These are phyloP conservation scores for Myotis davidii DNA, from an alignment of 2,113 vertebrate genomes.

Conservation along the genomic window DNA sequence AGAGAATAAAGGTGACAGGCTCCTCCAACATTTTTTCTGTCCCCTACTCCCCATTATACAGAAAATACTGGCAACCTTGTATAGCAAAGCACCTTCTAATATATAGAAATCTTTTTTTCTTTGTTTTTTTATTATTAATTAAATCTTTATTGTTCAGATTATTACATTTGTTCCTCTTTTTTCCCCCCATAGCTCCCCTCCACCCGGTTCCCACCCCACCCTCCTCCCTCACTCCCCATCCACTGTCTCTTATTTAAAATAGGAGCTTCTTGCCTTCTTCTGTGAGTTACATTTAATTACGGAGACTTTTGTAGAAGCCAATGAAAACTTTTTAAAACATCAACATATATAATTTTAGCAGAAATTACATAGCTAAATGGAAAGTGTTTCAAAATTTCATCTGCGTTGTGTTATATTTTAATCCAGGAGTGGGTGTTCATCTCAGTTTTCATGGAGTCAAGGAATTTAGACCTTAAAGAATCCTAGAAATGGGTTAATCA, in stretches of 20 bases:
- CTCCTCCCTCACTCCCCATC: too few relatives aligned
- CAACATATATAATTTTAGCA: slow-evolving; percentile 54
- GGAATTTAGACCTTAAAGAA: slow-evolving; percentile 24
- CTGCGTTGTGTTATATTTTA: slow-evolving; percentile 35
- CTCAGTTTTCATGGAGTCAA: background rate
- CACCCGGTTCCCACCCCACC: too few relatives aligned
- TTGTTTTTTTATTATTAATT: too few relatives aligned
- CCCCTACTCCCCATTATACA: background rate
- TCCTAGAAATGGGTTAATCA: slow-evolving; percentile 34
- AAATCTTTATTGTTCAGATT: too few relatives aligned
- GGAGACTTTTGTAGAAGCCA: slow-evolving; percentile 26
- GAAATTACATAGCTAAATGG: slow-evolving; percentile 41
- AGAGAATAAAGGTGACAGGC: background rate
- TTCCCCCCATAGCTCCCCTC: too few relatives aligned
- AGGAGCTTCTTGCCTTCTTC: background rate
- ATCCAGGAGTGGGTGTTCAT: slow-evolving; percentile 28
- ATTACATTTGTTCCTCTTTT: too few relatives aligned
- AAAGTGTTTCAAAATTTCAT: slow-evolving; percentile 58
- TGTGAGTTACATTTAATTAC: slow-evolving; percentile 47
- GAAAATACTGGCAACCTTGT: background rate
- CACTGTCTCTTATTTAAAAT: slow-evolving; percentile 33
- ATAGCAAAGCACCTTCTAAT: background rate
- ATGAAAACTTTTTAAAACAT: background rate
- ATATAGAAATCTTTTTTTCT: background rate
- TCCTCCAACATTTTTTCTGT: background rate